These are phyloP conservation scores for Nycteola revayana DNA, from an alignment of 2,888 invertebrate species.

Conservation along the genomic window DNA sequence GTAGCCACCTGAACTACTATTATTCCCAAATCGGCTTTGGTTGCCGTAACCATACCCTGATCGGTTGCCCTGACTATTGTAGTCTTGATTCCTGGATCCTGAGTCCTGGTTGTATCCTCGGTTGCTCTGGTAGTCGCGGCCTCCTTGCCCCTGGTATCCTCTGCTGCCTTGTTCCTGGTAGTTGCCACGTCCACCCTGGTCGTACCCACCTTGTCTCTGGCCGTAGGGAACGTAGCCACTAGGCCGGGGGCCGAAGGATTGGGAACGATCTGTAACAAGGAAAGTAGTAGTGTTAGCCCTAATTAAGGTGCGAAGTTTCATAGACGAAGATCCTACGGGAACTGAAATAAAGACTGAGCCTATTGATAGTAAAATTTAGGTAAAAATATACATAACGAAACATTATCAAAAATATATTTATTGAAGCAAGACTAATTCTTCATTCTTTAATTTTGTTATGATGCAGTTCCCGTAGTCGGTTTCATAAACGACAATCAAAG, in stretches of 20 bases:
- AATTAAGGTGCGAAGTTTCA: no score
- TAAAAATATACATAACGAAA: no score
- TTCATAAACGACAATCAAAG: no score
- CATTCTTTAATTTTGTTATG: no score
- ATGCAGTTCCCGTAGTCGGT: no score
- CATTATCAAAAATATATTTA: no score
- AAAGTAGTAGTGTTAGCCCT: no score
- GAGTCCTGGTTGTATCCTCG: conserved; percentile 27
- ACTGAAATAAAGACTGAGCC: no score
- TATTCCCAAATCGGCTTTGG: conserved; percentile 21
- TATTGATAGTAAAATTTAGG: no score
- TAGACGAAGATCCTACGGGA: no score
- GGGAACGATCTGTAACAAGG: conserved; percentile 67
- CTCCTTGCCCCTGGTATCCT: conserved; percentile 19
- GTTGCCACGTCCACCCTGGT: conserved; percentile 12
- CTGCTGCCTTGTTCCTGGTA: conserved; percentile 30
- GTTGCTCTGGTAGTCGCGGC: conserved; percentile 13
- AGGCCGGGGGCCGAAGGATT: conserved; percentile 62
- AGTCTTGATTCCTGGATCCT: no score
- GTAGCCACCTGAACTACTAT: conserved; percentile 13
- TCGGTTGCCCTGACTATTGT: conserved; percentile 23
- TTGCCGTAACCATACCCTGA: conserved; percentile 23
- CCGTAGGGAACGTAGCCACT: conserved; percentile 54
- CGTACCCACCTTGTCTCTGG: conserved; percentile 9
- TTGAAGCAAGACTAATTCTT: no score